Conservation (phyloP, 2,888 invertebrate genomes). For the Agelastica alni region DNA sequence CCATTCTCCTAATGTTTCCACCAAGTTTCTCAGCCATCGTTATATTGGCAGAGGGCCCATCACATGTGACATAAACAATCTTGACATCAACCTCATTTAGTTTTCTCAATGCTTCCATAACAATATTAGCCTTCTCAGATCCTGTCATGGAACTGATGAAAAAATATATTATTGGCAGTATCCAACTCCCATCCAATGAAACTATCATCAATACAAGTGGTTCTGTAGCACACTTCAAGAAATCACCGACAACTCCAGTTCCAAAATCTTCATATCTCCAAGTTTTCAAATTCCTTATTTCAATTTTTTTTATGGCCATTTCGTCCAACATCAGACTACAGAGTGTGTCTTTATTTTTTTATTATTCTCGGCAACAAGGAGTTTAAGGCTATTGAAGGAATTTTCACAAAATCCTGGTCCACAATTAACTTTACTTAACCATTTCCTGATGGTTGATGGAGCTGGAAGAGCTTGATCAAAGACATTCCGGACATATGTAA, state of each 20-base stretch:
- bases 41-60: conserved; percentile 20
- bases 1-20: neutral
- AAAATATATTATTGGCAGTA: conserved; percentile 38
- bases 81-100: conserved; percentile 13
- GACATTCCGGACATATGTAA: conserved; percentile 19
- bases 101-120: conserved; percentile 24
- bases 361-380: neutral
- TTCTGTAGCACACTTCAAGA: conserved; percentile 27
- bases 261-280: conserved; percentile 20
- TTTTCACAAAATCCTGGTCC: conserved; percentile 19
- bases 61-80: conserved; percentile 22
- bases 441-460: conserved; percentile 22
- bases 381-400: conserved; percentile 4
- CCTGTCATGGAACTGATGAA: conserved; percentile 32
- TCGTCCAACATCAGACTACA: too few relatives aligned
- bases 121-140: conserved; percentile 27
- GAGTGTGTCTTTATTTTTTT: conserved; percentile 6
- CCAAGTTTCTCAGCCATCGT: conserved; percentile 17
- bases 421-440: conserved; percentile 24
- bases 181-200: conserved; percentile 28
- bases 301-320: too few relatives aligned
- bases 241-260: neutral
- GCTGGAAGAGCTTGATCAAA: conserved; percentile 24
- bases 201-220: conserved; percentile 38
- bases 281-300: too few relatives aligned